Base-by-base conservation (phyloP, 2,113 vertebrate species). In the Pygoscelis adeliae region DNA sequence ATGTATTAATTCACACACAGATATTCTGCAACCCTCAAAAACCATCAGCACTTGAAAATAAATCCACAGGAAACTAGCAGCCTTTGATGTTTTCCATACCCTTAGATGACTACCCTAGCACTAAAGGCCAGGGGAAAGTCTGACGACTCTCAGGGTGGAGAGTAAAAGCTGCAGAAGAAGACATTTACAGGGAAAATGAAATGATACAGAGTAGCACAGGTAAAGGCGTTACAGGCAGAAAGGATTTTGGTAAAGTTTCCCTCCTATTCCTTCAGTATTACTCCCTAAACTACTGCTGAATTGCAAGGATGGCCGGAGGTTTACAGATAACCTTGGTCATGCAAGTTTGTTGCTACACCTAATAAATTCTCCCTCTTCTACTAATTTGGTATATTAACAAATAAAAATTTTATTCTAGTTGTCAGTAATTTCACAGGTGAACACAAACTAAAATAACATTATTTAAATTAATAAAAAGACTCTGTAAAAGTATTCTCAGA, bases 321-420 rank as follows among this genome's bases (percentile, higher is more conserved):
- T 67, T 90, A 66, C 34, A 69, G 29, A 30, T 61, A 85, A 92
- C 10, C 4, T 69, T 52, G 34, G 5, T 44, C 40, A 61, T 42
- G 15, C 0, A 1, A 59, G 6, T 23, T 76, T 42, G 10, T 59
- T 1, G 0, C 4, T 55, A 10, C 2, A 0, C 38, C 47, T 85
- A 59, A 71, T 52, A 63, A 71, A 52, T 42, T n/a, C 19, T 87
- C 52, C 11, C 13, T 70, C 19, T 72, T 8, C n/a, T 76, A 30
- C 27, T 87, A 16, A 29, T 29, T n/a, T 27, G n/a, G 25, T 46
- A 62, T 42, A 79, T 44, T 50, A 91, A 38, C 4, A 89, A 82
- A 63, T 40, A 61, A 13, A 83, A 72, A 67, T 58, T 56, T 71
- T 2, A 59, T 47, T 71, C 11, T 63, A 63, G 7, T 26, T 84